Evolutionary conservation across 2,113 vertebrate genomes (phyloP), one percentile per base, ranked within the genome.

Genomic region (Emydura subglobosa): DNA sequence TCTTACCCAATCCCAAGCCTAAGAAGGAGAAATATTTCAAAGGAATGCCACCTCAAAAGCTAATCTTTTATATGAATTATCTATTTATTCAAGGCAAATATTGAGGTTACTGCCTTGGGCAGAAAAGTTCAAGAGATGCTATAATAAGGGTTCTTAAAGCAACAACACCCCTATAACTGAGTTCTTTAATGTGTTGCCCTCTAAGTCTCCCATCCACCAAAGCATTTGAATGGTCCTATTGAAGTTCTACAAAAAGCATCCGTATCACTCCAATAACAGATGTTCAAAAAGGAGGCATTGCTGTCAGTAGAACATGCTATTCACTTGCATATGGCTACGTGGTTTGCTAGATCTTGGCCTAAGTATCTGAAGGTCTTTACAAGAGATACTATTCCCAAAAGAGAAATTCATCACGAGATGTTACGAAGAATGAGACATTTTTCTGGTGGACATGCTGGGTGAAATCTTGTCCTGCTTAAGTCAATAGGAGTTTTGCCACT

Each of bases 71-170:
- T 88, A 49, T 68, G 90, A 95, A 92, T 92, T 88, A 96, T 83
- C 85, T 27, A 53, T 89, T 53, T 92, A 95, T 86, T 93, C 87
- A 87, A 89, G 79, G 65, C 92, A 96, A 96, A 93, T 83, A 91
- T 47, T 82, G 39, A 21, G n/a, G n/a, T 54, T 17, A n/a, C 13
- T 85, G 82, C 42, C 22, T 51, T 51, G 89, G 88, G 94, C 79
- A 94, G 94, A 91, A 82, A 91, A 81, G 86, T 93, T 92, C 85
- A 80, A 74, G 79, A 51, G 85, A 89, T 89, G 76, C 55, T 65
- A 78, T 24, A 93, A 83, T 74, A 55, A 79, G 92, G 79, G 82
- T 95, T 96, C 89, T 89, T 95, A 65, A 89, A 96, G 85, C 72
- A 95, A 93, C 55, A 83, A 96, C 53, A 47, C 24, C 42, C 87